These are phyloP conservation scores for Lissocephala sabroskyi DNA, from an alignment of 2,888 invertebrate species.

Conservation along the genomic window DNA sequence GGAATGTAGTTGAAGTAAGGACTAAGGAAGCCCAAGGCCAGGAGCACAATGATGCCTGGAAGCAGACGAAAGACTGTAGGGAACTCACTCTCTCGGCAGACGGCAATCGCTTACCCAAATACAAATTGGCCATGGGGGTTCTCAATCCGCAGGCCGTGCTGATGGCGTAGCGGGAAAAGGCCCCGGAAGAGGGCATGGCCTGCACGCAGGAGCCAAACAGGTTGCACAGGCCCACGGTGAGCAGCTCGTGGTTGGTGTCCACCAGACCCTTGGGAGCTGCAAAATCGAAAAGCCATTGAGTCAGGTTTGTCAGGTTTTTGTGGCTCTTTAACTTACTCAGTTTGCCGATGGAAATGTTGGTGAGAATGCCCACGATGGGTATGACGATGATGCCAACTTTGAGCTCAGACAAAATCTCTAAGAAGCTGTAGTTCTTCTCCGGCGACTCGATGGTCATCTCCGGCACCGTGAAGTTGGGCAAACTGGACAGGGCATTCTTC, in stretches of 20 bases:
- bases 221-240: conserved; percentile 88
- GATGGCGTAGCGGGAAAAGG: conserved; percentile 91
- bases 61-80: not conserved
- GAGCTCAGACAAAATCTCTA: conserved; percentile 80
- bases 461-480: conserved; percentile 80
- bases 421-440: conserved; percentile 76
- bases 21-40: conserved; percentile 89
- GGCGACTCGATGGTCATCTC: conserved; percentile 76
- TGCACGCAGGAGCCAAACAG: conserved; percentile 86
- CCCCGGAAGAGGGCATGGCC: conserved; percentile 91
- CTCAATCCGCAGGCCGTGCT: conserved; percentile 90
- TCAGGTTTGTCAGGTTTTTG: not conserved
- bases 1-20: conserved; percentile 91
- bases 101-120: conserved; percentile 53
- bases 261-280: conserved; percentile 80
- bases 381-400: conserved; percentile 86
- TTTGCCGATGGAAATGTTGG: conserved; percentile 95
- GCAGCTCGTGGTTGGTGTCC: conserved; percentile 92
- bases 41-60: conserved; percentile 83
- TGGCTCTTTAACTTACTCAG: conserved; percentile 81
- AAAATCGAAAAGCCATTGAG: conserved; percentile 27
- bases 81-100: not conserved
- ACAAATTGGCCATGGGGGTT: conserved; percentile 79
- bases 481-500: conserved; percentile 76
- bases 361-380: conserved; percentile 89